phyloP scores from a whole-genome alignment of 2,113 vertebrate species.

The Anoplopoma fimbria region DNA sequence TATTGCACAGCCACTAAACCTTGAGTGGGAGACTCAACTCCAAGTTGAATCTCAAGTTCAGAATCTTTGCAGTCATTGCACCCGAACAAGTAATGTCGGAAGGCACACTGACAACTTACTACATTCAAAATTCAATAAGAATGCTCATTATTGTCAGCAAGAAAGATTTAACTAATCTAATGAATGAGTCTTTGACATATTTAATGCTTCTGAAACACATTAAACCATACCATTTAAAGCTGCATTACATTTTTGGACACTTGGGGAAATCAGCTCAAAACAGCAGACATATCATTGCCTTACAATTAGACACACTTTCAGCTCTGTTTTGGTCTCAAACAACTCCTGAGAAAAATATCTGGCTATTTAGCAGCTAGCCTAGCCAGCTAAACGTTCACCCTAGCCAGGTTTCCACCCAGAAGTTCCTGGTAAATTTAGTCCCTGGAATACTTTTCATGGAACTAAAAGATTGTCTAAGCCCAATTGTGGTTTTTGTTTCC shows the following conservation, averaged over 20 bases:
- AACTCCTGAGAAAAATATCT: neutral
- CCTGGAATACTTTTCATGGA: neutral
- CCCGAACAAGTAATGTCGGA: neutral
- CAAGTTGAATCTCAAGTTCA: slow-evolving; percentile 1
- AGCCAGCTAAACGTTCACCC: neutral
- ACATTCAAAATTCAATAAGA: neutral
- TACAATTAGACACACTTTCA: neutral
- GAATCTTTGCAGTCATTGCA: neutral
- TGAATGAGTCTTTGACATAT: neutral
- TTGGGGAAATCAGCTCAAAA: neutral
- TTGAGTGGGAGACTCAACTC: neutral
- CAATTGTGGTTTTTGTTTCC: neutral
- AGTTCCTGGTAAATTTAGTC: too few species aligned
- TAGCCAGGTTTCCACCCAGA: neutral
- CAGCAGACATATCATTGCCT: neutral
- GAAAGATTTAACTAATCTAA: neutral
- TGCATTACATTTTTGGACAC: neutral
- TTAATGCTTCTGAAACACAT: neutral
- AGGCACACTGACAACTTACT: neutral
- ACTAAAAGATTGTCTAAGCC: neutral
- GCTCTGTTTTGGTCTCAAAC: neutral
- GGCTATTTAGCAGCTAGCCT: neutral
- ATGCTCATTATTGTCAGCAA: neutral
- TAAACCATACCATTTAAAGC: neutral
- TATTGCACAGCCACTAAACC: slow-evolving; percentile 10